phyloP scores from a whole-genome alignment of 2,888 invertebrate species.

The Capitulum mitella region DNA sequence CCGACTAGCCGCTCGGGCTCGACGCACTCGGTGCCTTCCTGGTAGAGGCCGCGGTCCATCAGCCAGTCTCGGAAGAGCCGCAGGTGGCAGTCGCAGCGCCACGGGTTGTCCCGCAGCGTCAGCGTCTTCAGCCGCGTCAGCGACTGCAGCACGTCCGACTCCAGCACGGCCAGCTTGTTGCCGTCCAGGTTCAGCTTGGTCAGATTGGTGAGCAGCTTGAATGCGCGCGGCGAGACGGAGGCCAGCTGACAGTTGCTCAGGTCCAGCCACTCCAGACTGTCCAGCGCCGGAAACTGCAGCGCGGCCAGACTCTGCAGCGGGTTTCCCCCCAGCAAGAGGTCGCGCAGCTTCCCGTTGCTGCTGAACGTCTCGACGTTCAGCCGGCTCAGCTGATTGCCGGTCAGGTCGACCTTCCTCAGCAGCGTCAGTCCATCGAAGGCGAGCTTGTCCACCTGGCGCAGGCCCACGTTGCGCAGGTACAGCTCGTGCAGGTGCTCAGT shows the following conservation, averaged over 20 bases:
- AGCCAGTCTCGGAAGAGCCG: conserved; percentile 78
- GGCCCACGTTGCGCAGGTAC: conserved; percentile 65
- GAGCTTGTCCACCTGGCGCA: conserved; percentile 68
- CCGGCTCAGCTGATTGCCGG: conserved; percentile 59
- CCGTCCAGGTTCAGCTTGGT: conserved; percentile 55
- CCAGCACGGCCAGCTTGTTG: conserved; percentile 65
- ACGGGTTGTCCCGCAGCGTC: conserved; percentile 74
- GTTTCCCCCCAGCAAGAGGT: conserved; percentile 72
- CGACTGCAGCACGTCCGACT: conserved; percentile 60
- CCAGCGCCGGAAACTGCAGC: conserved; percentile 72
- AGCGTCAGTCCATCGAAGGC: conserved; percentile 81
- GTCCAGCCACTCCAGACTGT: conserved; percentile 70
- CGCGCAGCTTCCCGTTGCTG: conserved; percentile 71
- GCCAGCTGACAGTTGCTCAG: conserved; percentile 70
- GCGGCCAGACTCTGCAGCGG: conserved; percentile 63
- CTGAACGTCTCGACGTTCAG: conserved; percentile 68
- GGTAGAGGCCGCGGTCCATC: conserved; percentile 65
- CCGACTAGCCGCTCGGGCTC: conserved; percentile 62
- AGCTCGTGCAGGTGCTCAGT: conserved; percentile 78
- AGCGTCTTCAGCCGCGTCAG: conserved; percentile 71
- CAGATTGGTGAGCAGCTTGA: conserved; percentile 54
- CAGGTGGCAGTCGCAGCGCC: conserved; percentile 81
- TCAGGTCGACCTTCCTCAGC: conserved; percentile 76
- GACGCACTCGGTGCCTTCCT: conserved; percentile 57
- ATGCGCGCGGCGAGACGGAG: conserved; percentile 66